Evolutionary conservation across 2,888 invertebrate species (phyloP).

Genomic region (Heteromurus nitidus): DNA sequence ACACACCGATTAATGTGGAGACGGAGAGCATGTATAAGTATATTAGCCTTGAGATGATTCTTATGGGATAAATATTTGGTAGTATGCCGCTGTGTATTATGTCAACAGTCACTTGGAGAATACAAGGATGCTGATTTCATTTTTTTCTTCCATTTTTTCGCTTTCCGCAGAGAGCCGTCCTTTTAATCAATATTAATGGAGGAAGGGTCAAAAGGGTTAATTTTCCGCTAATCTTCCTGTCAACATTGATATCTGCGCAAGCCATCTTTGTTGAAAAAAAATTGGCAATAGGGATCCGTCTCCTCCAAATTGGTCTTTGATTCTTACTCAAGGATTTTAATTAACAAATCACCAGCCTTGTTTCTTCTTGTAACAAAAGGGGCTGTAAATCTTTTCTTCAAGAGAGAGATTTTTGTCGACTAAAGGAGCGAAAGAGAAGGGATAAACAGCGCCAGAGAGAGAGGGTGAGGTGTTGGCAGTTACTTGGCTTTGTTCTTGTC

Average conservation of each 20-base stretch:
- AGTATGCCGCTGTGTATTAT: too few relatives aligned
- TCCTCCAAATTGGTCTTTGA: constrained; percentile 30
- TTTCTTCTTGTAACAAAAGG: background rate
- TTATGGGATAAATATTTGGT: too few relatives aligned
- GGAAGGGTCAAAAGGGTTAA: constrained; percentile 36
- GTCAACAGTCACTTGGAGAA: too few relatives aligned
- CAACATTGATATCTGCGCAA: constrained; percentile 2
- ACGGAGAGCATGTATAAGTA: too few relatives aligned
- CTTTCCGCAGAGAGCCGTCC: too few relatives aligned
- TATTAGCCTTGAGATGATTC: too few relatives aligned
- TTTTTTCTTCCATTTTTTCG: too few relatives aligned
- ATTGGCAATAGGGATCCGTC: constrained; percentile 16
- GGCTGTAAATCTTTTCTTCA: constrained; percentile 25
- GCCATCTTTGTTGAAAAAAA: background rate
- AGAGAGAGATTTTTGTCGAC: constrained; percentile 9
- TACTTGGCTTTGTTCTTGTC: too few relatives aligned
- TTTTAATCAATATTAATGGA: constrained; percentile 49
- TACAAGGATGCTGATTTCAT: too few relatives aligned
- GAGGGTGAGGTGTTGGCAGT: too few relatives aligned
- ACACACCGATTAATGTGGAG: background rate
- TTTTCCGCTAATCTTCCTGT: constrained; percentile 26
- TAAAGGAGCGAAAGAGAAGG: constrained; percentile 12
- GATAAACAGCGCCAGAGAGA: constrained; percentile 7
- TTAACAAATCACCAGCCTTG: constrained; percentile 39
- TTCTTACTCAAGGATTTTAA: constrained; percentile 44